These are phyloP conservation scores for Nannospalax galili DNA, from an alignment of 2,113 vertebrate genomes.

Conservation along the genomic window DNA sequence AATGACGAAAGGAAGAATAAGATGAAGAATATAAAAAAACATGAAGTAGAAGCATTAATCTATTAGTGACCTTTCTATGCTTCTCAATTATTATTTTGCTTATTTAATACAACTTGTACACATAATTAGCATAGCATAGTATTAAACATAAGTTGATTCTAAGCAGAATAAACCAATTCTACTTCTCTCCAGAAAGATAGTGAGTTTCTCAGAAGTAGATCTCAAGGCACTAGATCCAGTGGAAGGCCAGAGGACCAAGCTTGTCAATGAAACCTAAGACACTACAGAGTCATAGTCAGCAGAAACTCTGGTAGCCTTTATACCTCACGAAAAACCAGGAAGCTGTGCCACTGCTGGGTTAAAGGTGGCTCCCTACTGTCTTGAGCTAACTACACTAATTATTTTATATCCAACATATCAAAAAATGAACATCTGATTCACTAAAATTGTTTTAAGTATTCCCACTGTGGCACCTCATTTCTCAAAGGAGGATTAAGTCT, in stretches of 20 bases:
- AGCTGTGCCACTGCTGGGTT: not conserved
- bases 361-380: not conserved
- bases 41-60: not conserved
- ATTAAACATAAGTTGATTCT: constrained; percentile 5
- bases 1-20: not conserved
- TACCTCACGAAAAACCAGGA: not conserved
- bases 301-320: not conserved
- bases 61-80: not conserved
- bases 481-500: not conserved
- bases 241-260: not conserved
- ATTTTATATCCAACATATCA: not conserved
- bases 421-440: not conserved
- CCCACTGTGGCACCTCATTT: not conserved
- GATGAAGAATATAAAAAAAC: not conserved
- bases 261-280: not conserved
- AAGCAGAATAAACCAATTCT: not conserved
- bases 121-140: not conserved
- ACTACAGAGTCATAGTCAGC: not conserved
- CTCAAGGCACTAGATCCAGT: not conserved
- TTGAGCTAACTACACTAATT: not conserved
- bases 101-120: not conserved
- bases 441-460: not conserved
- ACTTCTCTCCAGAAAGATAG: not conserved
- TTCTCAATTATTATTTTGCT: not conserved
- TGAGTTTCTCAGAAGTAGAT: not conserved